Base-by-base conservation (phyloP, 30 jellyfish, hydroid and myxozoan species). In the Turritopsis dohrnii region DNA sequence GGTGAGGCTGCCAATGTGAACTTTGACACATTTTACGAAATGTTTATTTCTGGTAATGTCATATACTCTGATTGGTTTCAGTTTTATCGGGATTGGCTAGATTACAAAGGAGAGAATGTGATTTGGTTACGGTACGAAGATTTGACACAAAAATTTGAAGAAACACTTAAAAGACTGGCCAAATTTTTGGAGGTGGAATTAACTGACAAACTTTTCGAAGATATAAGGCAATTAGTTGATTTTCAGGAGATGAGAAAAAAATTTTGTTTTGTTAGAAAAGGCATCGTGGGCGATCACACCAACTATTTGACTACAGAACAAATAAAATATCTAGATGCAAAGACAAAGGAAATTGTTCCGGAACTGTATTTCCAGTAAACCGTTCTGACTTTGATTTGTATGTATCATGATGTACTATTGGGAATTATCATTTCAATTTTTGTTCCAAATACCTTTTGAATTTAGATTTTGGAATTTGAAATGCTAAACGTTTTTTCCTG, bases 51-150 rank as follows among this genome's bases (percentile, higher is more conserved):
- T 21, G 76, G 76, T 66, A 5, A 21, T 21, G 29, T 66, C 29
- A 21, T 66, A 3, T 66, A 66, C 76, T 21, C 29, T 21, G 76
- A 66, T 66, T 66, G 76, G 76, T 66, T 21, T 17, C 76, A 66
- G 17, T 66, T 21, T 21, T 66, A 66, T 66, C 27, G 76, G 4
- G 76, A 26, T 21, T 66, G 76, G 76, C 76, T 66, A 66, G 76
- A 66, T 66, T 21, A 1, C 17, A 21, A 21, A 8, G 17, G 29
- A 4, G 76, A 66, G 17, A 66, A 66, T 17, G 29, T 1, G 27
- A 21, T 66, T 66, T 66, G 27, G 76, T 66, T 66, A 17, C 76
- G 29, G 7, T 66, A 66, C 29, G 76, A 66, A 26, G 76, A 66
- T 17, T 66, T 66, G 29, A 17, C 17, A 1, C 27, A 26, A 7